Conservation (phyloP, 2,888 invertebrate species). For the Zygothrica quintamaculata region DNA sequence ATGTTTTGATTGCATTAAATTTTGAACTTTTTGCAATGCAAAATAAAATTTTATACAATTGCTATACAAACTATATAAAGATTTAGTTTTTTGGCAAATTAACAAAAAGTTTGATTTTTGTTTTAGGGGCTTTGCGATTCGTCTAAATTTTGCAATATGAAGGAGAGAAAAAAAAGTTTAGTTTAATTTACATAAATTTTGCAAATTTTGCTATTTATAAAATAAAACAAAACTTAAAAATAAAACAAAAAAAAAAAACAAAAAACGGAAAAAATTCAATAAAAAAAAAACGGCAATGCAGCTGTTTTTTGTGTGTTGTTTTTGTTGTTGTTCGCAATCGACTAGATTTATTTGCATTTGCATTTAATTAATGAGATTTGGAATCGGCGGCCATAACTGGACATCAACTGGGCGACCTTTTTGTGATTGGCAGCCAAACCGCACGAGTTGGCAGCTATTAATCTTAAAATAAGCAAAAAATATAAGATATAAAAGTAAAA, state of each 20-base stretch:
- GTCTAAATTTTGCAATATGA: constrained; percentile 4
- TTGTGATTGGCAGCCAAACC: constrained; percentile 73
- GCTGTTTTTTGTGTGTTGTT: constrained; percentile 40
- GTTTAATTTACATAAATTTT: constrained; percentile 66
- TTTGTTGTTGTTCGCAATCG: constrained; percentile 25
- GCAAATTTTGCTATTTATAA: constrained; percentile 51
- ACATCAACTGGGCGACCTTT: constrained; percentile 74
- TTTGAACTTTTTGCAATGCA: too few relatives aligned
- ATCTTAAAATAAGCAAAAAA: constrained; percentile 51
- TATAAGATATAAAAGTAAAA: not conserved
- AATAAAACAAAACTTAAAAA: constrained; percentile 20
- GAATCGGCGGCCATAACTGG: constrained; percentile 56
- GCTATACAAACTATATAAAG: too few relatives aligned
- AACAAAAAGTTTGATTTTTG: too few relatives aligned
- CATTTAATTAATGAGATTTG: constrained; percentile 71
- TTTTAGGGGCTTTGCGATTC: constrained; percentile 40
- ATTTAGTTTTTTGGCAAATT: too few relatives aligned
- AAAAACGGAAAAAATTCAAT: constrained; percentile 15
- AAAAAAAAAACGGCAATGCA: constrained; percentile 58
- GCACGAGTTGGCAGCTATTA: constrained; percentile 67
- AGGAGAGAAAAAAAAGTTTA: too few relatives aligned
- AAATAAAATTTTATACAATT: too few relatives aligned
- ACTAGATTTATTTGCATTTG: constrained; percentile 72
- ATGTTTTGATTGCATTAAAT: too few relatives aligned
- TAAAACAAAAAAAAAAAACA: constrained; percentile 19